Evolutionary conservation across 1,140 invertebrate genomes (phyloP).

Genomic region (Phortica variegata): DNA sequence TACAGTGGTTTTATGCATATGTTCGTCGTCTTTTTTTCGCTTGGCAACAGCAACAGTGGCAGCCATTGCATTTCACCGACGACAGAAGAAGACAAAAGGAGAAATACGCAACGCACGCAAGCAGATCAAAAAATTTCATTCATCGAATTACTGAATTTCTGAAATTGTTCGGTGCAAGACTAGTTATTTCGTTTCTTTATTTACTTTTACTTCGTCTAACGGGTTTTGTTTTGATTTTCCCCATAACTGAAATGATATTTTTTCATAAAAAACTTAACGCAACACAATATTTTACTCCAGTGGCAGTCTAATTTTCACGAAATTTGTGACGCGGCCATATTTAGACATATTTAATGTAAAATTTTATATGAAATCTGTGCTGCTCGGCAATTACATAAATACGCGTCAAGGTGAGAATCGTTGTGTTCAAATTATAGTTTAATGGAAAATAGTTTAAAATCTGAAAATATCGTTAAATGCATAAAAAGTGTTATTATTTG

Average conservation of each 20-base stretch:
- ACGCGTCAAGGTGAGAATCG: conserved; percentile 4
- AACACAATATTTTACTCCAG: too few relatives aligned
- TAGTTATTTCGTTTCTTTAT: conserved; percentile 47
- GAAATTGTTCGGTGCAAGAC: conserved; percentile 21
- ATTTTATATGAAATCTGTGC: conserved; percentile 20
- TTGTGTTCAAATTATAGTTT: conserved; percentile 15
- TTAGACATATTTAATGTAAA: conserved; percentile 34
- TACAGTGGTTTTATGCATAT: conserved; percentile 15
- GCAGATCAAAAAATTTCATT: conserved; percentile 38
- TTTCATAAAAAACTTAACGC: neutral
- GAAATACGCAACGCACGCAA: neutral
- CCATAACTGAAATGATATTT: conserved; percentile 31
- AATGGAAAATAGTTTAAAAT: conserved; percentile 17
- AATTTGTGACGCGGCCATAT: conserved; percentile 49
- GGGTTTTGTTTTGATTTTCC: conserved; percentile 37
- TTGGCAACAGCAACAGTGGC: conserved; percentile 7
- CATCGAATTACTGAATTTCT: conserved; percentile 44
- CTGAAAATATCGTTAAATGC: conserved; percentile 5
- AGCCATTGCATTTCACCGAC: conserved; percentile 31
- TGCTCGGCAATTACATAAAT: conserved; percentile 42
- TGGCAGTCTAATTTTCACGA: conserved; percentile 19
- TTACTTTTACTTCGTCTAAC: conserved; percentile 38
- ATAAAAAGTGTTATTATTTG: conserved; percentile 22
- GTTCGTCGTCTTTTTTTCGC: conserved; percentile 22
- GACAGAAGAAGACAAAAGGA: conserved; percentile 52